Evolutionary conservation across 2,797 vertebrate species (phyloP).

Genomic region (Chaunax sp.): DNA sequence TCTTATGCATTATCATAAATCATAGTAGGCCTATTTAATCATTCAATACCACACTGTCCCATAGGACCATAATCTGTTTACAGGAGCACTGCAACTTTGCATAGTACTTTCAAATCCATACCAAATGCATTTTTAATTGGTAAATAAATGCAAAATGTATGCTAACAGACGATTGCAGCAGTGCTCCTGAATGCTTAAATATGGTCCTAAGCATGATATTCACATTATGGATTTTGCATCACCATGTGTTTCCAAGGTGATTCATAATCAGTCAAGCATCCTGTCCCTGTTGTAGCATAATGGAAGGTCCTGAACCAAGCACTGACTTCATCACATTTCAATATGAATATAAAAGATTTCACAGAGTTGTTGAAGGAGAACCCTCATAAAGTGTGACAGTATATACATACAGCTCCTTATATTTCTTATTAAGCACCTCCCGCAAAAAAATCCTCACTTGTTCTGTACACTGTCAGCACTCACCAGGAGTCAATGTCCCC

Average conservation of each 20-base stretch:
- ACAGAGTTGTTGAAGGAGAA: constrained; percentile 37
- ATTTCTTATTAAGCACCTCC: neutral
- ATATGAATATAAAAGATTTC: constrained; percentile 68
- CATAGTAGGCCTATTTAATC: constrained; percentile 86
- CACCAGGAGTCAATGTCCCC: constrained; percentile 39
- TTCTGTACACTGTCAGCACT: constrained; percentile 12
- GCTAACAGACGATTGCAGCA: constrained; percentile 80
- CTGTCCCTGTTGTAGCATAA: constrained; percentile 65
- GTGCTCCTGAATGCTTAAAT: constrained; percentile 82
- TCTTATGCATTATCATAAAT: constrained; percentile 87
- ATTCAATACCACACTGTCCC: constrained; percentile 84
- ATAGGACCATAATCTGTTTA: constrained; percentile 84
- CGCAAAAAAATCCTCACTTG: constrained; percentile 8
- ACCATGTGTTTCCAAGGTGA: constrained; percentile 81
- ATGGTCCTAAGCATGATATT: constrained; percentile 83
- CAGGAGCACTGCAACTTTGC: constrained; percentile 82
- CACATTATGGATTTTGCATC: constrained; percentile 83
- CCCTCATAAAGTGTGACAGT: constrained; percentile 6
- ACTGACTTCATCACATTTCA: constrained; percentile 76
- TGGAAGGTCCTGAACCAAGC: constrained; percentile 66
- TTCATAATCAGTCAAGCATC: constrained; percentile 80
- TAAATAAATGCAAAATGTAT: constrained; percentile 85
- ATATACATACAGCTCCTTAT: neutral
- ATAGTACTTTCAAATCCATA: constrained; percentile 86
- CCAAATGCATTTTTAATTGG: constrained; percentile 86